Percentiles rank a stretch among this genome's conserved stretches.
phyloP scores from a whole-genome alignment of 2,888 invertebrate genomes.

The Ormyrus thymus region DNA sequence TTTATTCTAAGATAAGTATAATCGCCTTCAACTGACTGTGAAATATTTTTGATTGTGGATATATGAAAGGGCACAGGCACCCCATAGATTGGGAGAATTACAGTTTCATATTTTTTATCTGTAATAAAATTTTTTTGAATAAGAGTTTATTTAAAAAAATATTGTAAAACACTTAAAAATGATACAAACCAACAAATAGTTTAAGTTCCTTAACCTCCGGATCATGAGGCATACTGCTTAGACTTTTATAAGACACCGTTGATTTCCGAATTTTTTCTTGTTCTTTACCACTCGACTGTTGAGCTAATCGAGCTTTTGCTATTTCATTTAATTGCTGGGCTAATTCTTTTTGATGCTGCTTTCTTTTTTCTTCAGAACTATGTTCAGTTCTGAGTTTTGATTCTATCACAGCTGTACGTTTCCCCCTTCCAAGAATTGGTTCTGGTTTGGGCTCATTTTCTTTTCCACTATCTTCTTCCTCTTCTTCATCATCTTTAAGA shows the following conservation, averaged over 20 bases:
- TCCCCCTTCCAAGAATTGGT: slow-evolving; percentile 84
- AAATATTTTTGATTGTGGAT: slow-evolving; percentile 98
- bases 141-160: slow-evolving; percentile 2
- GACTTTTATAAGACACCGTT: slow-evolving; percentile 94
- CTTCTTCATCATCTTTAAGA: slow-evolving; percentile 91
- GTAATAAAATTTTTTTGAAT: slow-evolving; percentile 62
- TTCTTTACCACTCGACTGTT: slow-evolving; percentile 89
- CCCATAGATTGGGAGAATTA: slow-evolving; percentile 98
- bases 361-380: slow-evolving; percentile 97
- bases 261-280: slow-evolving; percentile 94
- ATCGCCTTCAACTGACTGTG: slow-evolving; percentile 98
- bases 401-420: slow-evolving; percentile 93
- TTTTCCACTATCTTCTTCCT: slow-evolving; percentile 79
- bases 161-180: slow-evolving; percentile 1
- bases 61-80: slow-evolving; percentile 98
- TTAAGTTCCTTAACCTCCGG: slow-evolving; percentile 94
- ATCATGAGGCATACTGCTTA: slow-evolving; percentile 94
- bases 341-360: slow-evolving; percentile 96
- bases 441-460: slow-evolving; percentile 82
- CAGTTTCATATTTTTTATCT: slow-evolving; percentile 98
- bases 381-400: slow-evolving; percentile 95
- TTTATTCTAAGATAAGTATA: slow-evolving; percentile 98
- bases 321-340: slow-evolving; percentile 93
- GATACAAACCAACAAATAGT: slow-evolving; percentile 90
- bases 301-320: slow-evolving; percentile 93